phyloP scores from a whole-genome alignment of 2,888 invertebrate species.

The Drosophila tripunctata region DNA sequence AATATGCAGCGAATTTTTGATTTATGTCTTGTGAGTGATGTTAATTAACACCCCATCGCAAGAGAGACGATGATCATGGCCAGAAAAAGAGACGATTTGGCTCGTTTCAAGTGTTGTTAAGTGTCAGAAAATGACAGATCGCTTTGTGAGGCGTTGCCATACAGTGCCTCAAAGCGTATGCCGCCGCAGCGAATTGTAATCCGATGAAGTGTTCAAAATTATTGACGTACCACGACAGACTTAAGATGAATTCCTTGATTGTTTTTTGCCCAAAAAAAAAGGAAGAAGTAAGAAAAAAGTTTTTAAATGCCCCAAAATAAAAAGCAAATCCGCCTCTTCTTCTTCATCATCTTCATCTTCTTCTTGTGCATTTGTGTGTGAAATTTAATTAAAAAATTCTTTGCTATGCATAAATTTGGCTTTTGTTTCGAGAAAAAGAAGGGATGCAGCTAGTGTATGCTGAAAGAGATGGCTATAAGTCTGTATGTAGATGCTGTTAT shows the following conservation, averaged over 20 bases:
- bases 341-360: background rate
- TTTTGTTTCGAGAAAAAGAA: slow-evolving; percentile 44
- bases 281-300: no score
- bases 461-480: slow-evolving; percentile 17
- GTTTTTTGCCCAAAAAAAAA: slow-evolving; percentile 36
- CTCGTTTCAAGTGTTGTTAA: slow-evolving; percentile 54
- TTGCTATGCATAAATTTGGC: slow-evolving; percentile 75
- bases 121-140: slow-evolving; percentile 75
- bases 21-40: slow-evolving; percentile 54
- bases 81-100: background rate
- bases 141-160: slow-evolving; percentile 54
- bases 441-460: background rate
- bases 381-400: slow-evolving; percentile 77
- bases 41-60: slow-evolving; percentile 63
- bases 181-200: slow-evolving; percentile 37
- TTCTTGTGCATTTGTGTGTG: slow-evolving; percentile 57
- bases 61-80: slow-evolving; percentile 20
- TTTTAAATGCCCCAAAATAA: slow-evolving; percentile 26
- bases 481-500: slow-evolving; percentile 48
- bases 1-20: slow-evolving; percentile 56
- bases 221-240: slow-evolving; percentile 43
- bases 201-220: slow-evolving; percentile 60
- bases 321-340: slow-evolving; percentile 16
- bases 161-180: slow-evolving; percentile 18
- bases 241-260: slow-evolving; percentile 40